Evolutionary conservation across 2,113 vertebrate genomes (phyloP).

Genomic region (Ceyx melanurus): DNA sequence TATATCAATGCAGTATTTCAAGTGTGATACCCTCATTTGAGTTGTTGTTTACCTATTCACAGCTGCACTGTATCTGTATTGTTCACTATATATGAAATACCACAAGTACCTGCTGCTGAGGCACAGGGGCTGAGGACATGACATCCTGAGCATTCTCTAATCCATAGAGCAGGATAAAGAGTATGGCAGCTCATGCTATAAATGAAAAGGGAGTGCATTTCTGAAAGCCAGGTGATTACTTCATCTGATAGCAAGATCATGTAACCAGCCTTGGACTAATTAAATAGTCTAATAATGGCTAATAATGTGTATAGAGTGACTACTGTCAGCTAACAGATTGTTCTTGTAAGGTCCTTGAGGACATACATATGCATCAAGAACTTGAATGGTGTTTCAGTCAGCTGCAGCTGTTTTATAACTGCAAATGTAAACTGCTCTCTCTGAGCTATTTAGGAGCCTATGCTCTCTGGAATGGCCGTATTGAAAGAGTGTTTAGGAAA

Average conservation of each 20-base stretch:
- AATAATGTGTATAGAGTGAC: background rate
- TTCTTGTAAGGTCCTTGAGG: background rate
- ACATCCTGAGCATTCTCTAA: background rate
- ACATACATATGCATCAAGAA: background rate
- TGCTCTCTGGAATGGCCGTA: background rate
- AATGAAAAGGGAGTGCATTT: background rate
- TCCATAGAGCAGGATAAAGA: background rate
- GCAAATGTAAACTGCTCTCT: background rate
- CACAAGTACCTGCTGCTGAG: background rate
- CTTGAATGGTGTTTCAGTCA: background rate
- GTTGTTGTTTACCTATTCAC: background rate
- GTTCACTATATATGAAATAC: background rate
- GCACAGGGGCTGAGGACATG: background rate
- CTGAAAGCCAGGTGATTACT: background rate
- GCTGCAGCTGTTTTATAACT: background rate
- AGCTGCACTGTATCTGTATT: background rate
- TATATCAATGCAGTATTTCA: background rate
- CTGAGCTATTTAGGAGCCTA: background rate
- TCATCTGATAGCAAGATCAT: background rate
- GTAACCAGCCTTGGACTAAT: background rate
- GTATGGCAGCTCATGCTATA: background rate
- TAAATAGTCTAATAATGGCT: background rate
- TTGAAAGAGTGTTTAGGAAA: background rate
- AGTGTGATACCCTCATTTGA: background rate
- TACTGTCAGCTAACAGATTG: background rate